A percentile compares a stretch with the other conserved stretches of the same genome.
Conservation (phyloP, 2,113 vertebrate genomes). For the Zosterops borbonicus region DNA sequence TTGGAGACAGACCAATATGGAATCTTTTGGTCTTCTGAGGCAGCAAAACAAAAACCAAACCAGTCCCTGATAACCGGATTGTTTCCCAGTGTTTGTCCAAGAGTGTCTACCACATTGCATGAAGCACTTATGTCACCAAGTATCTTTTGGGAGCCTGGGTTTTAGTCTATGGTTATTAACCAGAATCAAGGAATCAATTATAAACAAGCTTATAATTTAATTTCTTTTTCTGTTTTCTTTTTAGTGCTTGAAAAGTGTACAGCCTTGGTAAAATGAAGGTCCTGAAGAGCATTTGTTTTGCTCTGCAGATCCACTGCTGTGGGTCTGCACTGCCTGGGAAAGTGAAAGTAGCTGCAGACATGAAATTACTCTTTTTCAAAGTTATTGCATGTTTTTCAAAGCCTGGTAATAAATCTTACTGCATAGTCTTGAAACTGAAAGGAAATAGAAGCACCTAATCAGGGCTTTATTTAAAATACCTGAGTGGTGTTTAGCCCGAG, state of each 20-base stretch:
- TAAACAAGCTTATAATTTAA: rapidly evolving
- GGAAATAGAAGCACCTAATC: background rate
- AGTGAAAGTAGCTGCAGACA: background rate
- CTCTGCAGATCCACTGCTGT: background rate
- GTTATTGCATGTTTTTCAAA: background rate
- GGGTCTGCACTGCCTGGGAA: background rate
- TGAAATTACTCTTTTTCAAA: background rate
- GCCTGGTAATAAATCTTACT: background rate
- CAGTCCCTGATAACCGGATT: background rate
- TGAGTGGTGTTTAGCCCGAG: background rate
- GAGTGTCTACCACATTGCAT: rapidly evolving
- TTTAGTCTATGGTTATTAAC: background rate
- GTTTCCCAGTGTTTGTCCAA: background rate
- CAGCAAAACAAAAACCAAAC: background rate
- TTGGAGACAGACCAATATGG: background rate
- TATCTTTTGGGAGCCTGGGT: background rate
- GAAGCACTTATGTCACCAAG: background rate
- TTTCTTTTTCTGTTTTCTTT: background rate
- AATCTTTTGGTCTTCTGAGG: background rate
- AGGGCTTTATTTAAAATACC: background rate
- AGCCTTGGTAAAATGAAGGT: background rate
- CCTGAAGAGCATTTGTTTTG: background rate
- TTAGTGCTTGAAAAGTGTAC: background rate
- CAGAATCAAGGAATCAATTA: background rate
- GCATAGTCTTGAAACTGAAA: background rate